Evolutionary conservation across 2,113 vertebrate genomes (phyloP).

Genomic region (Hemiscyllium ocellatum): DNA sequence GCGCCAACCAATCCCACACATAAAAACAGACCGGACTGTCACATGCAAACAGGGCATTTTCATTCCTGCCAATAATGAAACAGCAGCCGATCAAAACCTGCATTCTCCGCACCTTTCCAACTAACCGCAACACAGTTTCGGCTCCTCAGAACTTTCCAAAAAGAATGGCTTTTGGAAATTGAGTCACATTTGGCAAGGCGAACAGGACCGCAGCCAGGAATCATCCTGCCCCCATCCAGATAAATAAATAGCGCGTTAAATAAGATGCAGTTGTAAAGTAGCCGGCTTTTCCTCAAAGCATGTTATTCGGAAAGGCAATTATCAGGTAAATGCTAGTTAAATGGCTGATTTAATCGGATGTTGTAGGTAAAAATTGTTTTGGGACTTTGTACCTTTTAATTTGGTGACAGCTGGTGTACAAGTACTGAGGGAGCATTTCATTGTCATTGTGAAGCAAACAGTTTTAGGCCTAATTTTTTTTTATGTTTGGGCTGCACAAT

Average conservation of each 20-base stretch:
- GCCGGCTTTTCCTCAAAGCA: background rate
- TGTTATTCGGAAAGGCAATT: background rate
- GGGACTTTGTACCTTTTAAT: conserved; percentile 22
- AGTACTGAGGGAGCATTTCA: background rate
- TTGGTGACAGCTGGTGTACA: background rate
- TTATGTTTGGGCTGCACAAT: background rate
- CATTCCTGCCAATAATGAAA: background rate
- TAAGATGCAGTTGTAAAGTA: background rate
- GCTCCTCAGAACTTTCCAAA: background rate
- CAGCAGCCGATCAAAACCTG: background rate
- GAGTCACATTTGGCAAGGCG: background rate
- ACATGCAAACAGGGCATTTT: background rate
- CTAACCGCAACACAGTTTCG: background rate
- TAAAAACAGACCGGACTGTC: too few relatives aligned
- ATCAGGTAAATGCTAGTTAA: background rate
- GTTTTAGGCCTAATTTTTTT: conserved; percentile 8
- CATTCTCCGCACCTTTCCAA: too few relatives aligned
- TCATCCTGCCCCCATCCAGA: background rate
- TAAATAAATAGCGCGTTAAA: background rate
- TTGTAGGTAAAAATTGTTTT: background rate
- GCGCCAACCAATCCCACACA: too few relatives aligned
- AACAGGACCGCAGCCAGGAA: background rate
- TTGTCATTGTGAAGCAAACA: conserved; percentile 17
- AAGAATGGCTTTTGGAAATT: background rate
- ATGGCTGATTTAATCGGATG: background rate